A percentile compares a stretch with the other conserved stretches of the same genome.
phyloP scores from a whole-genome alignment of 2,888 invertebrate genomes.

The Polia nebulosa region DNA sequence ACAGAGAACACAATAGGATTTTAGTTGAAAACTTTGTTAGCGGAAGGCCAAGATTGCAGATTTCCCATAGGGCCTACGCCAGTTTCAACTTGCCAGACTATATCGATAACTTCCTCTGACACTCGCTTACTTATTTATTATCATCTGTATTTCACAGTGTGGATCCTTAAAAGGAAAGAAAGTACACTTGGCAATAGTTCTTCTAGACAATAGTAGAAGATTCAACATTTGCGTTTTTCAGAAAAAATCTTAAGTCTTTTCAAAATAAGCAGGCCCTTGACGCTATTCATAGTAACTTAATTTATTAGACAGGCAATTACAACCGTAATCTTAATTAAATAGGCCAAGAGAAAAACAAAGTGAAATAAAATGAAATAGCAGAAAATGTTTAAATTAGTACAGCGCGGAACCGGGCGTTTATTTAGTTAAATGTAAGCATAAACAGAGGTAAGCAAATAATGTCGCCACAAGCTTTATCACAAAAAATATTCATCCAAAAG shows the following conservation, averaged over 20 bases:
- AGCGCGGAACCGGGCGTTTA: constrained; percentile 45
- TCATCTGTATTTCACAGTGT: constrained; percentile 64
- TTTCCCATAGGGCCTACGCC: constrained; percentile 88
- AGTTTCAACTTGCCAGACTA: constrained; percentile 88
- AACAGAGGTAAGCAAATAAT: constrained; percentile 60
- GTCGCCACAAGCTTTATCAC: constrained; percentile 50
- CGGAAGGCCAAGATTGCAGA: constrained; percentile 88
- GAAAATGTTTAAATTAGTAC: constrained; percentile 40
- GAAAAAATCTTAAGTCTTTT: not conserved
- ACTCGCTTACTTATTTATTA: constrained; percentile 81
- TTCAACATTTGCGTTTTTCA: not conserved
- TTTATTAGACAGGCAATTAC: not conserved
- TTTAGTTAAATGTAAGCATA: constrained; percentile 56
- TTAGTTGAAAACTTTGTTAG: constrained; percentile 90
- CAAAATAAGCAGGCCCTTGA: not conserved
- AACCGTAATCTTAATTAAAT: not conserved
- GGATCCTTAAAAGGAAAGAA: constrained; percentile 26
- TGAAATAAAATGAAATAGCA: constrained; percentile 17
- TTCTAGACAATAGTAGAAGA: not conserved
- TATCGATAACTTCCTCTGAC: constrained; percentile 88
- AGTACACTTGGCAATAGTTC: not conserved
- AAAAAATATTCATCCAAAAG: constrained; percentile 67
- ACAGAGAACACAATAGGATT: constrained; percentile 88
- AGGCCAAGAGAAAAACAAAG: not conserved
- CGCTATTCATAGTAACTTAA: not conserved